phyloP scores from a whole-genome alignment of 2,797 vertebrate species.

The Anolis apletophallus region DNA sequence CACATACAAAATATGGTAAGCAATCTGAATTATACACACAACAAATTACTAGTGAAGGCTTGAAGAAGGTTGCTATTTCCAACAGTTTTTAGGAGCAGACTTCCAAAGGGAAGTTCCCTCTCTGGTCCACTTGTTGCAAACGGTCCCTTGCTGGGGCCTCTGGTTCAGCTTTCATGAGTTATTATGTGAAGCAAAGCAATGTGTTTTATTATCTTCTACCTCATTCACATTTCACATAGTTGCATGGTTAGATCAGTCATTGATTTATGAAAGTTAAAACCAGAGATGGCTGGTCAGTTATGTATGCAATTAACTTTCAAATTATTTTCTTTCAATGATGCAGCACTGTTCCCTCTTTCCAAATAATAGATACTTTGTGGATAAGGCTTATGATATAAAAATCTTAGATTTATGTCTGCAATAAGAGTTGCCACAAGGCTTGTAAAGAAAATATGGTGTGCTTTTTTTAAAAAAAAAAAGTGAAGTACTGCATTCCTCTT shows the following conservation, averaged over 20 bases:
- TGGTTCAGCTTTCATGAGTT: no score
- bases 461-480: conserved; percentile 29
- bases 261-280: not conserved
- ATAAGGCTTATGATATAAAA: conserved; percentile 18
- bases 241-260: not conserved
- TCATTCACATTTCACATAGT: not conserved
- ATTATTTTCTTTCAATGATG: not conserved
- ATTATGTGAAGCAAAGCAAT: not conserved
- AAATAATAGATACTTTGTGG: conserved; percentile 1
- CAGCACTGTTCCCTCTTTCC: not conserved
- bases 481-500: conserved; percentile 32
- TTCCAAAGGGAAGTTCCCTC: no score
- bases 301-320: conserved; percentile 2
- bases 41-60: no score
- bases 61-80: no score
- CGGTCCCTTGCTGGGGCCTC: no score
- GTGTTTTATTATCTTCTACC: not conserved
- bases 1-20: no score
- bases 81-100: no score
- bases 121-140: no score
- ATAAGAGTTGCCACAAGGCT: conserved; percentile 13
- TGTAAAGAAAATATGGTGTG: conserved; percentile 41
- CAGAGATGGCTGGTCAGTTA: not conserved
- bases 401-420: conserved; percentile 28
- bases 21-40: no score